These are phyloP conservation scores for Callionymus lyra DNA, from an alignment of 2,113 vertebrate genomes.

Conservation along the genomic window DNA sequence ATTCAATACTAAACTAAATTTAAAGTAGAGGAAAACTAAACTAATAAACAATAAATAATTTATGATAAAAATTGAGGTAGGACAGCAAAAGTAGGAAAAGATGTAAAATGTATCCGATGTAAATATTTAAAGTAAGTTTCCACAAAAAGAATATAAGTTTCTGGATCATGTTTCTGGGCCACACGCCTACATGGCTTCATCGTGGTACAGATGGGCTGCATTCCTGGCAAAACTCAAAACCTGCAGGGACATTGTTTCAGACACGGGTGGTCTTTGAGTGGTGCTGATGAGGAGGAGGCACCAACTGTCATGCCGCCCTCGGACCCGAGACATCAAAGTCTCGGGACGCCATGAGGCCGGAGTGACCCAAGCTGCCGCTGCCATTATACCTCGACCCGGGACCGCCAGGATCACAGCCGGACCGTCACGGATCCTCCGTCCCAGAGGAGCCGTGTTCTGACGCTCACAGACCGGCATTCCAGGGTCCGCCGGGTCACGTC, in stretches of 20 bases:
- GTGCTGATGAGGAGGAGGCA: slow-evolving; percentile 28
- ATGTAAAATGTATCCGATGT: too few relatives aligned
- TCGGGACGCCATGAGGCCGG: slow-evolving; percentile 13
- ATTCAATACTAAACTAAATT: not conserved
- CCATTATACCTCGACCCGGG: slow-evolving; percentile 23
- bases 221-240: slow-evolving; percentile 53
- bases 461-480: slow-evolving; percentile 29
- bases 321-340: slow-evolving; percentile 54
- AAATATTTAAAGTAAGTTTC: too few relatives aligned
- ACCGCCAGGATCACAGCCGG: slow-evolving; percentile 32
- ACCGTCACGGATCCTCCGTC: slow-evolving; percentile 33
- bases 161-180: slow-evolving; percentile 29
- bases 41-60: not conserved
- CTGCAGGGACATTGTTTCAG: slow-evolving; percentile 45
- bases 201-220: slow-evolving; percentile 63
- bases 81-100: not conserved
- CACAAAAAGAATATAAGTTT: too few relatives aligned
- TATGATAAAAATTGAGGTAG: not conserved
- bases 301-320: slow-evolving; percentile 51
- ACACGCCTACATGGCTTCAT: slow-evolving; percentile 27
- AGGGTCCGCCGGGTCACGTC: slow-evolving; percentile 19
- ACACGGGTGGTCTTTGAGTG: slow-evolving; percentile 55
- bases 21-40: not conserved
- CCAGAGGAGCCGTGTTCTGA: slow-evolving; percentile 14
- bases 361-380: slow-evolving; percentile 31